Conservation (phyloP, 2,113 vertebrate species). For the Coreoperca whiteheadi region DNA sequence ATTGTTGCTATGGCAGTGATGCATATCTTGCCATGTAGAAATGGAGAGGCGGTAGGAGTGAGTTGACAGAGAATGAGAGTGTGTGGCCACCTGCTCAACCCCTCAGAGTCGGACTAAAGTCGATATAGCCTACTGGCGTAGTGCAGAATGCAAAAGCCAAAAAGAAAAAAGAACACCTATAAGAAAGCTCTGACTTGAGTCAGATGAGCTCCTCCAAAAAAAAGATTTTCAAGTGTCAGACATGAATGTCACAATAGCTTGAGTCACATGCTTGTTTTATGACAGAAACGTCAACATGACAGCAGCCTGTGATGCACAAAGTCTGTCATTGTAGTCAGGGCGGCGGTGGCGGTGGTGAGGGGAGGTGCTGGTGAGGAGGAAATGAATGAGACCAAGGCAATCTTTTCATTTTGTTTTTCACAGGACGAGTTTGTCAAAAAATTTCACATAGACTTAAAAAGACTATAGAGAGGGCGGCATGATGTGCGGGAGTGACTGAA, state of each 20-base stretch:
- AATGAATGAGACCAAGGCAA: constrained; percentile 54
- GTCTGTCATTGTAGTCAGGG: constrained; percentile 66
- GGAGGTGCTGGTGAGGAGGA: constrained; percentile 36
- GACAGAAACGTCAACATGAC: constrained; percentile 73
- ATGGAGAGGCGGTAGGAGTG: constrained; percentile 62
- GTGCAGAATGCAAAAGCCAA: not conserved
- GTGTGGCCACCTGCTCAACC: constrained; percentile 57
- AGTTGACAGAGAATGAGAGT: constrained; percentile 52
- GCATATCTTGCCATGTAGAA: constrained; percentile 56
- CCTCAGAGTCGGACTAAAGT: constrained; percentile 29
- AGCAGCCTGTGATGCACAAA: constrained; percentile 74
- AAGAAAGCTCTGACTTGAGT: constrained; percentile 19
- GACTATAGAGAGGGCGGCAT: constrained; percentile 69
- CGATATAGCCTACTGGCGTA: constrained; percentile 20
- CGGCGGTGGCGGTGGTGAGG: constrained; percentile 28
- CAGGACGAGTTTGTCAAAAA: constrained; percentile 73
- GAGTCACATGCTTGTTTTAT: constrained; percentile 54
- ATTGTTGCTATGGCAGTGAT: constrained; percentile 75
- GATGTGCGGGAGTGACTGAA: constrained; percentile 70
- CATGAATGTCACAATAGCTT: constrained; percentile 48
- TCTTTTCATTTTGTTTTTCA: constrained; percentile 68
- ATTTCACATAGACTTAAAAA: constrained; percentile 59
- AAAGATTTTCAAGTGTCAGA: constrained; percentile 58
- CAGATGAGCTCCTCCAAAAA: constrained; percentile 36
- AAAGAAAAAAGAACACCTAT: not conserved